phyloP scores from a whole-genome alignment of 1,140 invertebrate genomes.

The Brachionus rubens region DNA sequence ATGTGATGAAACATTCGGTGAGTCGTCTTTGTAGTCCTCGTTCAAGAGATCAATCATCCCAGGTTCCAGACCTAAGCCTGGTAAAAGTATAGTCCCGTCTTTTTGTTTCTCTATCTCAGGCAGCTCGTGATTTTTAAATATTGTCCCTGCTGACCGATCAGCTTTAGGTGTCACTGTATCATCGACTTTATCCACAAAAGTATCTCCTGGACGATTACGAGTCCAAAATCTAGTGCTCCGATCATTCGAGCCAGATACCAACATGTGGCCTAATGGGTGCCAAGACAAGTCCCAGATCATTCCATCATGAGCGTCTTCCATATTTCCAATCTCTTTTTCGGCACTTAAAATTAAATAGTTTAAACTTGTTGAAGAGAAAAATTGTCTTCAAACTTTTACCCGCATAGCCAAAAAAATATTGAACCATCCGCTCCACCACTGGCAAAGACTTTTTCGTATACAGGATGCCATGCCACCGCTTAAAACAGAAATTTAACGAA shows the following conservation, averaged over 20 bases:
- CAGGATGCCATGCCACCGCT: slow-evolving; percentile 90
- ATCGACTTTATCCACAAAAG: slow-evolving; percentile 90
- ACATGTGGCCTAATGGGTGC: slow-evolving; percentile 97
- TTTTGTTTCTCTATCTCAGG: slow-evolving; percentile 31
- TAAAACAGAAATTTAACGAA: background rate
- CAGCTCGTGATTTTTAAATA: slow-evolving; percentile 41
- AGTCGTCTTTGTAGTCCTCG: slow-evolving; percentile 32
- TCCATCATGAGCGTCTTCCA: slow-evolving; percentile 96
- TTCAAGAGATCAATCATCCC: slow-evolving; percentile 24
- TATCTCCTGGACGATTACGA: slow-evolving; percentile 91
- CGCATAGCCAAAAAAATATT: slow-evolving; percentile 97
- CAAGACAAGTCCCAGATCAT: slow-evolving; percentile 98
- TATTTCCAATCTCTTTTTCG: slow-evolving; percentile 94
- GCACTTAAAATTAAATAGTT: slow-evolving; percentile 67
- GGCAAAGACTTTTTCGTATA: slow-evolving; percentile 89
- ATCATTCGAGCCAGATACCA: slow-evolving; percentile 96
- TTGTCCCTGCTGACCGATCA: slow-evolving; percentile 5
- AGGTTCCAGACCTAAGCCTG: slow-evolving; percentile 31
- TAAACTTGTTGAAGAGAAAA: too few species aligned
- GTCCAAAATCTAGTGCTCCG: slow-evolving; percentile 99
- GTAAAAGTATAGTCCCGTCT: background rate
- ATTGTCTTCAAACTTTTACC: slow-evolving; percentile 65
- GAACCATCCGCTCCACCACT: slow-evolving; percentile 95
- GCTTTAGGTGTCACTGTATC: slow-evolving; percentile 9
- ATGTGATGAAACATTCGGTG: background rate